Base-by-base conservation (phyloP, 2,888 invertebrate genomes). In the Polydrusus cervinus region DNA sequence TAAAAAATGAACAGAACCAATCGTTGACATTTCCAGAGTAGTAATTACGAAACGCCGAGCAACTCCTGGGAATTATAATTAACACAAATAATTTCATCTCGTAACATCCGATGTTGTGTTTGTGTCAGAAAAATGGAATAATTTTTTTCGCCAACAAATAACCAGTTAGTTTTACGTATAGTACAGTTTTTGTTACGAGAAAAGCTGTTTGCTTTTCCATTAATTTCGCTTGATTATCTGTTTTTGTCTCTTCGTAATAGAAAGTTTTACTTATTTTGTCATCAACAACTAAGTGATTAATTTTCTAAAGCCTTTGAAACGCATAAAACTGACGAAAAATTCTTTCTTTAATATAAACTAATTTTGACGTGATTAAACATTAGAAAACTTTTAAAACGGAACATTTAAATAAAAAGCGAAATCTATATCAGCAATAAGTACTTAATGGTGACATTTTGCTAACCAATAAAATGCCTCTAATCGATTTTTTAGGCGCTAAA, bases 91-190 rank as follows among this genome's bases (percentile, higher is more conserved):
- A 43, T n/a, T 11, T 7, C 6, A 43, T 43, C 13, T 43, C 13
- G 3, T 43, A n/a, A n/a, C n/a, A n/a, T 6, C 13, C 43, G 2
- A n/a, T 6, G 43, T n/a, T 13, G 11, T 13, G n/a, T n/a, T n/a
- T 43, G 43, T 43, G 13, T 43, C n/a, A 43, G 43, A 43, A 43
- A 18, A 51, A 51, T 11, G 11, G 10, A 51, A 51, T 16, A 18
- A 18, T 18, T 51, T 51, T 51, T 43, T 51, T 51, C 18, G 49
- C 18, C 49, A 20, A 20, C 49, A 16, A 1, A 16, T 43, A 43
- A 43, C 11, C 10, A 49, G 16, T 18, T 51, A 18, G 49, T 51
- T 18, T 51, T 51, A 51, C 49, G 49, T 51, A 51, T 20, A 51
- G 49, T 51, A 51, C 18, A 51, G 10, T 51, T 51, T 51, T 16